Conservation (phyloP, 2,797 vertebrate species). For the Peromyscus nudipes region DNA sequence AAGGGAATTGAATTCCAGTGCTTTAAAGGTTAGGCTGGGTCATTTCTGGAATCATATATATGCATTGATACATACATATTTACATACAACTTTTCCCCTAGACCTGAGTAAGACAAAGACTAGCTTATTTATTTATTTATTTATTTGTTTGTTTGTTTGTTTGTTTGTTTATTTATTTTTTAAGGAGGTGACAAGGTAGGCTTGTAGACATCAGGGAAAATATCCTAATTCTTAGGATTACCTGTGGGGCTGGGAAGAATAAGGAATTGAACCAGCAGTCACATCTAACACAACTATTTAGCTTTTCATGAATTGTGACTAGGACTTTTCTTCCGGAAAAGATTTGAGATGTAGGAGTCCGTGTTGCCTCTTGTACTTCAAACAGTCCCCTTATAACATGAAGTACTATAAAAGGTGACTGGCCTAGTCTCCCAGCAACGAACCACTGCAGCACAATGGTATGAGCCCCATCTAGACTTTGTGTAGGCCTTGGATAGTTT, state of each 20-base stretch:
- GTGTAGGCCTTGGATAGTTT: background rate
- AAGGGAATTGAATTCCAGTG: background rate
- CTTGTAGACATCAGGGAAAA: slow-evolving; percentile 80
- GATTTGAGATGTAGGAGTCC: background rate
- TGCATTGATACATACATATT: background rate
- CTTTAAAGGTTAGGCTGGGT: background rate
- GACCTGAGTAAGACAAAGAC: slow-evolving; percentile 69
- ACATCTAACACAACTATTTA: slow-evolving; percentile 62
- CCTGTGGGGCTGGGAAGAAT: slow-evolving; percentile 57
- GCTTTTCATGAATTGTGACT: background rate
- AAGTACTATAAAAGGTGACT: background rate
- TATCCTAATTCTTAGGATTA: slow-evolving; percentile 66
- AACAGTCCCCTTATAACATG: background rate
- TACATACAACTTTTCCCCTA: background rate
- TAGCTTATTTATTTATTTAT: too few relatives aligned
- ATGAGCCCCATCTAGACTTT: background rate
- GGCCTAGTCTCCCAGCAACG: slow-evolving; percentile 19
- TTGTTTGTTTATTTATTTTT: too few relatives aligned
- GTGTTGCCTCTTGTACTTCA: background rate
- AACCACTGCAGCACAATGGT: background rate
- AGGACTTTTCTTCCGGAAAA: background rate
- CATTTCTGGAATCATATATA: background rate
- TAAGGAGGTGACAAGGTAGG: slow-evolving; percentile 60
- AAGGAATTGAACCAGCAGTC: slow-evolving; percentile 37
- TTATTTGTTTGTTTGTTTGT: background rate